These are phyloP conservation scores for Hippasteria phrygiana DNA, from an alignment of 53 echinoderm and acorn worm species.

Conservation along the genomic window DNA sequence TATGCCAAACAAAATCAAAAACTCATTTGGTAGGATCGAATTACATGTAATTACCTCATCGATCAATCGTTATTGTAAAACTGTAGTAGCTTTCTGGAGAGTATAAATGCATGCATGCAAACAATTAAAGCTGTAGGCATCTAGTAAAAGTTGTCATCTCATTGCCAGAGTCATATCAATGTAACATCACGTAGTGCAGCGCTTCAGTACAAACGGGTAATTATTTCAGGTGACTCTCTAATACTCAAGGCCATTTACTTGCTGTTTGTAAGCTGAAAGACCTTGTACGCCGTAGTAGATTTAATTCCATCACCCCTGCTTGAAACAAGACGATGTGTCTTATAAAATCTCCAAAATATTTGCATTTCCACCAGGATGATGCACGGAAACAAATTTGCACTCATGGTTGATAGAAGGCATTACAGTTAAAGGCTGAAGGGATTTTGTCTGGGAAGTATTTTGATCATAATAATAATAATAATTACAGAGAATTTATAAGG, in stretches of 20 bases:
- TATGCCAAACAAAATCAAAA: too few relatives aligned
- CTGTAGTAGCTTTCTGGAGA: too few relatives aligned
- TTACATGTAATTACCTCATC: not conserved
- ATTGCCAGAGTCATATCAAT: not conserved
- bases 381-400: not conserved
- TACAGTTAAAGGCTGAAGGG: not conserved
- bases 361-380: not conserved
- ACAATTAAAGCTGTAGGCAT: too few relatives aligned
- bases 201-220: not conserved
- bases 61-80: not conserved
- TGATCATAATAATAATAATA: too few relatives aligned
- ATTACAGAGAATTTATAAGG: too few relatives aligned
- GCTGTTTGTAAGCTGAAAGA: not conserved
- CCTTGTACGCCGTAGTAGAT: not conserved
- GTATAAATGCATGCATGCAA: too few relatives aligned
- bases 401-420: not conserved
- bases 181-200: not conserved
- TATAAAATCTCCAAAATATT: not conserved
- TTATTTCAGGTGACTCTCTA: not conserved
- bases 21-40: too few relatives aligned
- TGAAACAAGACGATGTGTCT: too few relatives aligned
- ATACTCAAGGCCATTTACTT: not conserved
- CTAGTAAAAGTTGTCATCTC: too few relatives aligned
- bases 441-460: not conserved
- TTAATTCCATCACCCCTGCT: not conserved